phyloP scores from a whole-genome alignment of 1,140 invertebrate species.

The Adelges cooleyi region DNA sequence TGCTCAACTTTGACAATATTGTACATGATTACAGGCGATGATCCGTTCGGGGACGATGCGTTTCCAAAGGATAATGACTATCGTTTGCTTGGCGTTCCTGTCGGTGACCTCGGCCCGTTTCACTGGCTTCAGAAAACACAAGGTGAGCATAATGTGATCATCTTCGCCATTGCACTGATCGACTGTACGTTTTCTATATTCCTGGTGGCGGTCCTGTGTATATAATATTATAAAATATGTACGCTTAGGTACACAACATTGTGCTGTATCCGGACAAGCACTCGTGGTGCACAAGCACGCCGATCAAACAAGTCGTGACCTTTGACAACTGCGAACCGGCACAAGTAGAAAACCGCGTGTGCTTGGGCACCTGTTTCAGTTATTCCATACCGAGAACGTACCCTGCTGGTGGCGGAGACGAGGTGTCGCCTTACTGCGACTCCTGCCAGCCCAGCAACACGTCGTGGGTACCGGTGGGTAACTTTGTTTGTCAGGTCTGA shows the following conservation, averaged over 20 bases:
- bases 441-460: constrained; percentile 51
- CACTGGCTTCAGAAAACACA: background rate
- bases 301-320: constrained; percentile 52
- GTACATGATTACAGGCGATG: too few species aligned
- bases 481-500: too few species aligned
- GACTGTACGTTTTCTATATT: background rate
- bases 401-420: constrained; percentile 49
- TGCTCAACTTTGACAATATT: too few species aligned
- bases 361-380: constrained; percentile 55
- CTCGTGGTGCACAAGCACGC: constrained; percentile 56
- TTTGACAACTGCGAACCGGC: constrained; percentile 48
- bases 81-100: too few species aligned
- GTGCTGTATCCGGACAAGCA: constrained; percentile 54
- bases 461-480: constrained; percentile 51
- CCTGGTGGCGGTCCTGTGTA: background rate
- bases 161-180: background rate
- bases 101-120: too few species aligned
- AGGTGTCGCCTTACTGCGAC: constrained; percentile 55
- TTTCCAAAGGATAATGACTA: too few species aligned
- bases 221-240: background rate
- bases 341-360: constrained; percentile 56
- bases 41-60: too few species aligned
- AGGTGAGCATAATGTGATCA: background rate
- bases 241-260: constrained; percentile 51
- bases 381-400: constrained; percentile 55